Evolutionary conservation across 2,113 vertebrate genomes (phyloP).

Genomic region (Cynoglossus semilaevis): DNA sequence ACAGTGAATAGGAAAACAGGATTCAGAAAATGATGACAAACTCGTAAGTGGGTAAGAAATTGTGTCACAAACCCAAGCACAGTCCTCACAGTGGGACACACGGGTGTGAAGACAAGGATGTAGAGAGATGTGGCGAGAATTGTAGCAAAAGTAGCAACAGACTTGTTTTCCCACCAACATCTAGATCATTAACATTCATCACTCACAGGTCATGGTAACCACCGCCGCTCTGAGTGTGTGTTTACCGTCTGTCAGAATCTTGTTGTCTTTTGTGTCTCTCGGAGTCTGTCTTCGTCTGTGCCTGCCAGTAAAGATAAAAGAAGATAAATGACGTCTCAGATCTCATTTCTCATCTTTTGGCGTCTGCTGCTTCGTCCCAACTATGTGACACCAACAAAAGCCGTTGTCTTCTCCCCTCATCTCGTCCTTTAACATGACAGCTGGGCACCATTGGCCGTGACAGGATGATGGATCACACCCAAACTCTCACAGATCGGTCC

Average conservation of each 20-base stretch:
- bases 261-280: conserved; percentile 13
- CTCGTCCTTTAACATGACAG: not conserved
- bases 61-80: too few relatives aligned
- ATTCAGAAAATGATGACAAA: too few relatives aligned
- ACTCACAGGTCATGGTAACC: conserved; percentile 34
- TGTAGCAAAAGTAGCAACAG: not conserved
- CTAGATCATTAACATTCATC: conserved; percentile 34
- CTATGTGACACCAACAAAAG: not conserved
- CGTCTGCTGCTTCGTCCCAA: not conserved
- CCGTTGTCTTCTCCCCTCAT: not conserved
- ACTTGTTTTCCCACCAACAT: conserved; percentile 7
- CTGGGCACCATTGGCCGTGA: not conserved
- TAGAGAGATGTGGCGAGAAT: too few relatives aligned
- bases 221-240: not conserved
- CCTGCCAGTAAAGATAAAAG: conserved; percentile 41
- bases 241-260: conserved; percentile 4
- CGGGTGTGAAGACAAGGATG: too few relatives aligned
- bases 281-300: conserved; percentile 1
- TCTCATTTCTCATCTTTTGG: conserved; percentile 38
- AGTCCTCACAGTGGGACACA: too few relatives aligned
- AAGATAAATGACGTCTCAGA: conserved; percentile 57
- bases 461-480: not conserved
- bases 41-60: too few relatives aligned
- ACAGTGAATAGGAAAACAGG: too few relatives aligned
- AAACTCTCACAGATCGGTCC: too few relatives aligned